These are phyloP conservation scores for Ephydatia muelleri DNA, from an alignment of 37 sponge, comb jelly and placozoan genomes.

Conservation along the genomic window DNA sequence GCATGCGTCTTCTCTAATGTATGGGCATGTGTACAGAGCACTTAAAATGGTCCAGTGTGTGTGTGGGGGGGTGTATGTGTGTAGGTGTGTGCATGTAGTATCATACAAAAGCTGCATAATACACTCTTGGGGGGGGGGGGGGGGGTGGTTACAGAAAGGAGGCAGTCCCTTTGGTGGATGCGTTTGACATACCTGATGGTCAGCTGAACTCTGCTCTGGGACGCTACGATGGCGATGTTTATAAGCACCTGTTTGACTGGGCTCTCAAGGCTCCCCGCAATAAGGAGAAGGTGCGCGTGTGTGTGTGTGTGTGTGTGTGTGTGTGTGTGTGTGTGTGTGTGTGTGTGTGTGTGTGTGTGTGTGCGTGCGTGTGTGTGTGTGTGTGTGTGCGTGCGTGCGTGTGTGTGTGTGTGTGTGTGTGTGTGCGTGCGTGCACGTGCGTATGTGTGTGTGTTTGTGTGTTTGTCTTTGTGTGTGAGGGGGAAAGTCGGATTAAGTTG, in stretches of 20 bases:
- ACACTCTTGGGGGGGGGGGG: background rate
- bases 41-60: no score
- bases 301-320: background rate
- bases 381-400: no score
- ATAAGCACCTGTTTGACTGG: slow-evolving; percentile 82
- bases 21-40: no score
- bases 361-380: no score
- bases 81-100: background rate
- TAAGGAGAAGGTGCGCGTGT: slow-evolving; percentile 66
- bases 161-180: slow-evolving; percentile 92
- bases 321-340: slow-evolving; percentile 7
- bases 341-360: no score
- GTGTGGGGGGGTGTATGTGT: background rate
- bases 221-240: slow-evolving; percentile 94
- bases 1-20: no score
- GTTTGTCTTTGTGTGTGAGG: no score
- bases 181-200: slow-evolving; percentile 84
- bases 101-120: no score
- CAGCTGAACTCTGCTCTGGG: slow-evolving; percentile 86
- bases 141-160: slow-evolving; percentile 43
- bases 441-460: no score
- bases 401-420: no score
- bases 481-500: no score
- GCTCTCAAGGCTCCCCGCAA: slow-evolving; percentile 80
- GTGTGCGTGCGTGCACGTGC: no score